Base-by-base conservation (phyloP, 92 coral and sea anemone genomes). In the Umimayanthus chanpuru region DNA sequence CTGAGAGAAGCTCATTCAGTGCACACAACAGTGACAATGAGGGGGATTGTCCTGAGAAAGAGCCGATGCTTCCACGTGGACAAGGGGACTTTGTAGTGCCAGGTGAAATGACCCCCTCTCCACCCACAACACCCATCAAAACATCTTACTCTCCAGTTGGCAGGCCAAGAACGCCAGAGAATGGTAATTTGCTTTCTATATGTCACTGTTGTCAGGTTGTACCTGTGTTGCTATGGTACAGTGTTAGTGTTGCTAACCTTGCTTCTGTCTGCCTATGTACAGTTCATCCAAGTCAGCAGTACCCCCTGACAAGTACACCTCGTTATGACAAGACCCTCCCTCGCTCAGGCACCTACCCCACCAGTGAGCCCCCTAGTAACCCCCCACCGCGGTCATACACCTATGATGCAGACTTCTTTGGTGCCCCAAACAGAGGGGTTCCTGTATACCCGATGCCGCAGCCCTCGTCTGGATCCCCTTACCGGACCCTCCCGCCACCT, bases 301-400 rank as follows among this genome's bases (percentile, higher is more conserved):
- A 93, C 80, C 98, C 96, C 5, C 29, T 89, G 77, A 93, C 98
- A 26, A 93, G 96, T 36, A 95, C 98, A 30, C 98, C 98, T 23
- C 73, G 89, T 40, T 90, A 90, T 83, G 89, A 85, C 26, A 90
- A 79, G 83, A 8, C 77, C 28, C 85, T 93, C n/a, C 96, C 96
- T 11, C 96, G 94, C 40, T 80, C 92, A 29, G 98, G 91, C 49
- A 92, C 92, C 4, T 89, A 88, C 32, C 93, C 92, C 18, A 84
- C 85, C 83, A 74, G 89, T 25, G 67, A 81, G 43, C 92, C 88
- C 77, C 89, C 90, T 11, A 67, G 79, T 32, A 87, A 87, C 49
- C 85, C 91, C 2, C 93, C 98, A 23, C 93, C 94, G 7, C 88
- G 98, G 73, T 93, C 96, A 21, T 91, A 91, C 44, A 90, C 93